phyloP scores from a whole-genome alignment of 37 sponge, comb jelly and placozoan genomes.

The Cliona cf. orientalis region DNA sequence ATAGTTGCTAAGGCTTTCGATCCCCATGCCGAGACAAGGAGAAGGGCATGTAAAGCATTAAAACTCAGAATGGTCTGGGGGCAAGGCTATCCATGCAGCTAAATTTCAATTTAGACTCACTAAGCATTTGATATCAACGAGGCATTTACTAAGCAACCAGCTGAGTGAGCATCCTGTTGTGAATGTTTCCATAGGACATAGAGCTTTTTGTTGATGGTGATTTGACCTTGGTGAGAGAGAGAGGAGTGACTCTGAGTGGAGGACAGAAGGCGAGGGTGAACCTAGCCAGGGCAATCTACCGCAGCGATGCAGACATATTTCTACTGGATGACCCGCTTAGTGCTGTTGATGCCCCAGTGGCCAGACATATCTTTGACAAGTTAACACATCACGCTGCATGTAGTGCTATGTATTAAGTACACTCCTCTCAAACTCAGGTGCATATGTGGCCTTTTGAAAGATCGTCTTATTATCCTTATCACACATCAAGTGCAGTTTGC shows the following conservation, averaged over 20 bases:
- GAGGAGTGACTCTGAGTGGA: conserved; percentile 94
- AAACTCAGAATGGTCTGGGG: too few species aligned
- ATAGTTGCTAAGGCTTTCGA: too few species aligned
- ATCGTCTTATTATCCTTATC: conserved; percentile 64
- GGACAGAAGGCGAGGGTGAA: conserved; percentile 95
- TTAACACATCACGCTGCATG: too few species aligned
- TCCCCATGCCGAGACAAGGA: too few species aligned
- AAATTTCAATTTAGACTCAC: too few species aligned
- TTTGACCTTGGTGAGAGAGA: conserved; percentile 85
- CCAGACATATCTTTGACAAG: conserved; percentile 76
- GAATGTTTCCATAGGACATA: conserved; percentile 78
- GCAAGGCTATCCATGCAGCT: too few species aligned
- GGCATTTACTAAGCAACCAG: background rate
- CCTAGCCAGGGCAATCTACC: conserved; percentile 89
- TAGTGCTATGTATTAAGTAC: too few species aligned
- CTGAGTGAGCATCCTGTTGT: background rate
- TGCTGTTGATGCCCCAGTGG: conserved; percentile 85
- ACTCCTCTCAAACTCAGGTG: conserved; percentile 58
- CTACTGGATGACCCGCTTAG: conserved; percentile 90
- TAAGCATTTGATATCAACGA: too few species aligned
- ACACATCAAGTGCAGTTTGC: conserved; percentile 90
- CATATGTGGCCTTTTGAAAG: conserved; percentile 67
- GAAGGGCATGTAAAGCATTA: too few species aligned
- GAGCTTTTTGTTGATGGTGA: conserved; percentile 74
- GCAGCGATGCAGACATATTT: conserved; percentile 75